Base-by-base conservation (phyloP, 2,113 vertebrate species). In the Erpornis zantholeuca region DNA sequence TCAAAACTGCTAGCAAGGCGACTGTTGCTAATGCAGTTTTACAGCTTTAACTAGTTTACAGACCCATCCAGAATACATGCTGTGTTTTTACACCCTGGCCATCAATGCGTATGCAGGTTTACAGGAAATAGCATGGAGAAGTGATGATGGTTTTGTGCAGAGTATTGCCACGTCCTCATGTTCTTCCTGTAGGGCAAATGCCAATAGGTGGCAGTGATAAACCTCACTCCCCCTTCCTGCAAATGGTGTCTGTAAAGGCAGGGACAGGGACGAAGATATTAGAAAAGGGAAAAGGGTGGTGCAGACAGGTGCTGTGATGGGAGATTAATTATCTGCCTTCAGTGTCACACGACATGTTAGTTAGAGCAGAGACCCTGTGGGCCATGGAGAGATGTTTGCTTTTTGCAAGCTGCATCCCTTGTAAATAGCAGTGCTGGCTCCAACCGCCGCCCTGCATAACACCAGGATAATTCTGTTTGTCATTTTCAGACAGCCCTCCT, bases 261-360 rank as follows among this genome's bases (percentile, higher is more conserved):
- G 38, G 80, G 88, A 81, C 75, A 72, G 73, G 72, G 33, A 90
- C 60, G 28, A 84, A 88, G 72, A 44, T 81, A 53, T 4, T 78
- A 82, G 82, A 25, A 66, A 66, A 66, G 76, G 47, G 68, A 59
- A 83, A 84, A 83, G 76, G 88, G 85, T 87, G 95, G 44, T 91
- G 38, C 29, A 76, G 90, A 90, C 97, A 98, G 94, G 96, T 97
- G 95, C 88, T 95, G 97, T 96, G 95, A 95, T 91, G 71, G 77
- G 90, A 98, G 97, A 98, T 98, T 98, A 98, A 98, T 98, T 97
- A 97, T 95, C 73, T 94, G 66, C 83, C 94, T 97, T 97, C 57
- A 60, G 28, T 97, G 86, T 94, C 97, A 97, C 88, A 94, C 2
- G n/a, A 93, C 94, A 72, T 66, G 73, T 88, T 91, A 71, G 69